These are phyloP conservation scores for Omphaloscelis lunosa DNA, from an alignment of 2,888 invertebrate genomes.

Conservation along the genomic window DNA sequence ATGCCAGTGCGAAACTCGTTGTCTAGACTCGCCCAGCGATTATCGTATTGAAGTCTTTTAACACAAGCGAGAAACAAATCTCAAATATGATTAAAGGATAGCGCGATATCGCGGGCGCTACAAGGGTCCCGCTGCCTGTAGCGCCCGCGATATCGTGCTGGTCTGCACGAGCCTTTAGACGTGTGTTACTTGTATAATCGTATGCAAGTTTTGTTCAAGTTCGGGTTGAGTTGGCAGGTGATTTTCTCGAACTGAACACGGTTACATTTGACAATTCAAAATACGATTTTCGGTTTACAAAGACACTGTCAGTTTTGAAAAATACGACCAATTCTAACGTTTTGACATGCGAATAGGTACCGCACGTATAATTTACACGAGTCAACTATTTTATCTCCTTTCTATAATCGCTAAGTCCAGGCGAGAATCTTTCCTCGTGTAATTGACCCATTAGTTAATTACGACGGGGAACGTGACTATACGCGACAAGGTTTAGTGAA, in stretches of 20 bases:
- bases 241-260: neutral
- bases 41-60: neutral
- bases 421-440: neutral
- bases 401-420: neutral
- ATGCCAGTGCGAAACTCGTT: neutral
- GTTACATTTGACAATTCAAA: neutral
- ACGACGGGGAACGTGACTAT: neutral
- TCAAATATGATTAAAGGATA: no score
- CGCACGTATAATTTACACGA: neutral
- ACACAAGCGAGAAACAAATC: neutral
- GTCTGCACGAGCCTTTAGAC: no score
- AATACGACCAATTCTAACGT: no score
- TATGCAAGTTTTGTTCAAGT: no score
- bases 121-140: no score
- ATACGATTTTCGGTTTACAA: no score
- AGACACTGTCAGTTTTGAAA: neutral
- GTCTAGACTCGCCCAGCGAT: neutral
- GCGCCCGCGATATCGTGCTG: no score
- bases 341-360: neutral
- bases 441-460: slow-evolving; percentile 31
- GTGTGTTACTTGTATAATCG: neutral
- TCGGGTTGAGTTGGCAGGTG: no score
- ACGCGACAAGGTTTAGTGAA: slow-evolving; percentile 7
- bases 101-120: no score
- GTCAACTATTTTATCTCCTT: neutral